These are phyloP conservation scores for Leptinotarsa juncta DNA, from an alignment of 2,888 invertebrate species.

Conservation along the genomic window DNA sequence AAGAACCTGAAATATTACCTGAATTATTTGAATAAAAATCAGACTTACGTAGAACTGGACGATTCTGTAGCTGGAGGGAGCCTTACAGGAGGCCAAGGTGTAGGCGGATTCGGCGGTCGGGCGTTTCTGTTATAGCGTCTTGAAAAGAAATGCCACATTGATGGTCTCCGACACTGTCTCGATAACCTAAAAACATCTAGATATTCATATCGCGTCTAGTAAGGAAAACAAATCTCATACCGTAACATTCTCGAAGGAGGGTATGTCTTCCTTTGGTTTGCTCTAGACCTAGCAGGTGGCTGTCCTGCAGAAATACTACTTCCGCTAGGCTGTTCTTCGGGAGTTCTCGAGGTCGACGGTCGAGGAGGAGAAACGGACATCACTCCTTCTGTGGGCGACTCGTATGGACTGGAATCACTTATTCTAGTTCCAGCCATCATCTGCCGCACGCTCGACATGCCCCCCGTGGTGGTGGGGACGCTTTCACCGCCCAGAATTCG, in stretches of 20 bases:
- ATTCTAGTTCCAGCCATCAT: constrained; percentile 66
- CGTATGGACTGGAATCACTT: constrained; percentile 61
- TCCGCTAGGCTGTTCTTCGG: constrained; percentile 4
- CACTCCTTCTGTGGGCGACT: constrained; percentile 52
- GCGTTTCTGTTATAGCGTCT: constrained; percentile 51
- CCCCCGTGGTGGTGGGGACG: neutral
- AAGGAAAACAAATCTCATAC: constrained; percentile 31
- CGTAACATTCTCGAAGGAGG: constrained; percentile 58
- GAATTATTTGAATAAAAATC: neutral
- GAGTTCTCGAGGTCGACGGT: constrained; percentile 9
- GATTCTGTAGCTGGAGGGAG: constrained; percentile 16
- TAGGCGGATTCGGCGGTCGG: constrained; percentile 28
- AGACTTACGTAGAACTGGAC: constrained; percentile 3
- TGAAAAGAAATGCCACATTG: constrained; percentile 55
- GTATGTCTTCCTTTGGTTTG: constrained; percentile 58
- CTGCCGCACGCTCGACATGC: constrained; percentile 62
- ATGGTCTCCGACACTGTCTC: constrained; percentile 51
- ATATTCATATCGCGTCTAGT: no score
- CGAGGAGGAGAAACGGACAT: neutral
- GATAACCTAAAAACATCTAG: constrained; percentile 47
- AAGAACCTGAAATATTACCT: neutral
- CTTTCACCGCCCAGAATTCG: constrained; percentile 64
- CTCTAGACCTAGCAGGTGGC: constrained; percentile 43
- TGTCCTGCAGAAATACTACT: constrained; percentile 23
- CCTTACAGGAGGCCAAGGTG: constrained; percentile 27